Conservation (phyloP, 2,797 vertebrate species). For the Coranthus polyacanthus region DNA sequence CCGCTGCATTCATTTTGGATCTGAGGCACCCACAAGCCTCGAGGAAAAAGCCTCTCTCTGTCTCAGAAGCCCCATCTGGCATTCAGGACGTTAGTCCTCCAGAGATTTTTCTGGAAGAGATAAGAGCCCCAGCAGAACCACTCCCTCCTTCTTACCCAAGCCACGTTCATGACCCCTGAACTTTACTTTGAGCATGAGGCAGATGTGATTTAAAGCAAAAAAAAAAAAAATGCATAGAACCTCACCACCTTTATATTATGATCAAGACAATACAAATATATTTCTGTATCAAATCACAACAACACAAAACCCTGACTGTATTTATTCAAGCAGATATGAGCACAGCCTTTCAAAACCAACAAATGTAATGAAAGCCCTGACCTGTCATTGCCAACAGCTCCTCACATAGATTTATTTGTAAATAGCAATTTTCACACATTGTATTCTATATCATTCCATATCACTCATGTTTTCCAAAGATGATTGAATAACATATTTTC, state of each 20-base stretch:
- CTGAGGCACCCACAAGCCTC: conserved; percentile 85
- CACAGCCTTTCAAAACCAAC: not conserved
- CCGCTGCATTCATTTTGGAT: conserved; percentile 78
- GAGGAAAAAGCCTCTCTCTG: conserved; percentile 85
- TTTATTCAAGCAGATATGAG: conserved; percentile 33
- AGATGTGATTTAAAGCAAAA: no score
- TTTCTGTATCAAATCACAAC: no score
- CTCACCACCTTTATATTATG: no score
- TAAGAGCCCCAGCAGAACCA: conserved; percentile 55
- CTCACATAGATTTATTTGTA: no score
- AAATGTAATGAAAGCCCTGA: conserved; percentile 21
- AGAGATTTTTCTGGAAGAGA: conserved; percentile 69
- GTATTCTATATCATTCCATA: no score
- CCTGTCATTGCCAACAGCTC: conserved; percentile 17
- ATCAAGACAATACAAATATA: no score
- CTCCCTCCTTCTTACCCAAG: conserved; percentile 32
- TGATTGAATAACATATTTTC: no score
- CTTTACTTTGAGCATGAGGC: conserved; percentile 23
- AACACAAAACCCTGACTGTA: conserved; percentile 3
- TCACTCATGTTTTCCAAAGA: no score
- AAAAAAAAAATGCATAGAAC: no score
- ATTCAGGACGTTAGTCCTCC: conserved; percentile 71
- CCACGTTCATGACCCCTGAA: conserved; percentile 44
- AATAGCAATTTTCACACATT: no score
- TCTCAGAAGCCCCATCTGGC: conserved; percentile 81